Conservation (phyloP, 2,113 vertebrate species). For the Silurus meridionalis region DNA sequence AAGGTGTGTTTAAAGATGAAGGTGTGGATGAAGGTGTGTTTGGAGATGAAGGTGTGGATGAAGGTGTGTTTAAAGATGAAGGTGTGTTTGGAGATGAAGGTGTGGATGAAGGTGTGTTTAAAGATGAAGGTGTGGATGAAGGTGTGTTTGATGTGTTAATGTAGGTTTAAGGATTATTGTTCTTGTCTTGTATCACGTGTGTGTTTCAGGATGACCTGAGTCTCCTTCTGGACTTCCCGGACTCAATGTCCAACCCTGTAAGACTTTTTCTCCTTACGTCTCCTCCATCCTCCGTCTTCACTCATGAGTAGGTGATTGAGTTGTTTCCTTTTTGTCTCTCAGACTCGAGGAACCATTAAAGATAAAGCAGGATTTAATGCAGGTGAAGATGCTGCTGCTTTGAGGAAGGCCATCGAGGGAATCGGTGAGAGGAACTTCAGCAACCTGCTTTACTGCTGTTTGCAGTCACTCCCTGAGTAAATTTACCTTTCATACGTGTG, state of each 20-base stretch:
- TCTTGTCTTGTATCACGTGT: neutral
- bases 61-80: neutral
- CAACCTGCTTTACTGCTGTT: neutral
- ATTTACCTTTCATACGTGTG: neutral
- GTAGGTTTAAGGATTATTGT: neutral
- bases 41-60: too few species aligned
- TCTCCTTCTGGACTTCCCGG: conserved; percentile 71
- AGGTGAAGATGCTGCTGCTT: conserved; percentile 73
- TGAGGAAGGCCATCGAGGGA: conserved; percentile 79
- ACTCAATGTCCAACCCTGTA: conserved; percentile 61
- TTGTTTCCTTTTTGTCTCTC: conserved; percentile 19
- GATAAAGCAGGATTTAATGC: conserved; percentile 75
- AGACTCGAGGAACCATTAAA: conserved; percentile 80
- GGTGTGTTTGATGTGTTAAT: too few species aligned
- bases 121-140: too few species aligned
- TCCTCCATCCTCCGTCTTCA: neutral
- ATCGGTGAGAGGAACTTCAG: conserved; percentile 69
- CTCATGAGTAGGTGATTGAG: neutral
- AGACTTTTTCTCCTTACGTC: neutral
- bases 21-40: too few species aligned
- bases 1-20: too few species aligned
- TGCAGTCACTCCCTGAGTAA: conserved; percentile 7
- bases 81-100: neutral
- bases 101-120: neutral
- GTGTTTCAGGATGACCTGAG: conserved; percentile 71